Evolutionary conservation across 2,888 invertebrate species (phyloP), one percentile per base, ranked within the genome.

Genomic region (Andrena trimmerana): DNA sequence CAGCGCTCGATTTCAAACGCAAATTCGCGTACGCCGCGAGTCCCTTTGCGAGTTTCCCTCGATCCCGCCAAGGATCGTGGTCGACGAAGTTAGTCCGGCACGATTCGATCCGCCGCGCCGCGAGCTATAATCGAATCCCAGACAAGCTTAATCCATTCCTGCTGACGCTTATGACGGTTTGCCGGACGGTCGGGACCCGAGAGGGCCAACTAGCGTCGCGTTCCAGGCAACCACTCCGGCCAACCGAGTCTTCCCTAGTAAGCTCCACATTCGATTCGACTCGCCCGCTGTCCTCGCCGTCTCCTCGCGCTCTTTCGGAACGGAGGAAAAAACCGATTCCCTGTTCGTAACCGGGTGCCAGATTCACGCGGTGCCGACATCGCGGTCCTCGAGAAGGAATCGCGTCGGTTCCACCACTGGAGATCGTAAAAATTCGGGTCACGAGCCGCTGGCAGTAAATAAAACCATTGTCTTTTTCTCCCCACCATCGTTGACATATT

Each of bases 1-100:
- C 27, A 20, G 74, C 76, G 79, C 78, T 88, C 86, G 86, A 88
- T 88, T 92, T 92, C 89, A 91, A 92, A 92, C 91, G 92, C 91
- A 92, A 93, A 93, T 93, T 93, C 88, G 63, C 86, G 83, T 85
- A 72, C 88, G 73, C 88, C 86, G 86, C 86, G 88, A 89, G 85
- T 90, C 90, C 88, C 89, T 73, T 60, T 78, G 88, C 86, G 91
- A 89, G 86, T 90, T 90, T 87, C 87, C 54, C 63, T 50, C 65
- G 84, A 84, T 86, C 79, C 80, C 65, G 76, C 74, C 87, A 86
- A 88, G 87, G 89, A 90, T 91, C 91, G 92, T 84, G 93, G 92
- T 92, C 81, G 87, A 77, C 87, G 86, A 91, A 93, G 91, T 93
- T 92, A 92, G 70, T 71, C 81, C 71, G 66, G 81, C 88, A 88